Evolutionary conservation across 2,888 invertebrate genomes (phyloP), one percentile per base, ranked within the genome.

Genomic region (Poecilobothrus nobilitatus): DNA sequence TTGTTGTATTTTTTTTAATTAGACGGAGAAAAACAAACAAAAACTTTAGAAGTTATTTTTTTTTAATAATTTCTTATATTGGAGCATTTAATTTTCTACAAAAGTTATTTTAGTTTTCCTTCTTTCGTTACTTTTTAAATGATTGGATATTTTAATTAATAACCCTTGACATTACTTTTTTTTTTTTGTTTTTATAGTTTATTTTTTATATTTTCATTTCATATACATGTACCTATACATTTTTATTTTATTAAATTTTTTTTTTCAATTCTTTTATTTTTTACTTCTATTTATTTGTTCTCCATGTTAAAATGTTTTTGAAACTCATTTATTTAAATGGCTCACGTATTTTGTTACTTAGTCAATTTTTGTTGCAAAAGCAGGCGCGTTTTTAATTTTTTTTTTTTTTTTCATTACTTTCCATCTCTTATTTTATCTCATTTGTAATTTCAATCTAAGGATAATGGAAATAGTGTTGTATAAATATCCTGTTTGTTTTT

Each of bases 301-400:
- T 53, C 53, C 6, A 15, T 18, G 53, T 53, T 53, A 2, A 53
- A 18, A 12, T 53, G 53, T 18, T 53, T 2, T 27, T 12, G 37
- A 63, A 63, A 63, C 18, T 63, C 63, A 63, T 63, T 63, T 63
- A 18, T 27, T 63, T 63, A 63, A 63, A 63, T 63, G 27, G 63
- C 63, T 63, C 63, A 63, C 63, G 63, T 63, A 63, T 27, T 63
- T 63, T 63, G 5, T 62, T 63, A 63, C 63, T 63, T 63, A 63
- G 27, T 27, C 63, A 63, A 63, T 33, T 33, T 33, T 15, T 27
- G 27, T 63, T 63, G 18, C 53, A 53, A 15, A n/a, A 53, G 27
- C 27, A 9, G 53, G 53, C 53, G 53, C 53, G 27, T 27, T 27
- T n/a, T 27, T 27, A 27, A 27, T 27, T 27, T 27, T 27, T 27